Base-by-base conservation (phyloP, 2,888 invertebrate species). In the Galerucella nymphaeae region DNA sequence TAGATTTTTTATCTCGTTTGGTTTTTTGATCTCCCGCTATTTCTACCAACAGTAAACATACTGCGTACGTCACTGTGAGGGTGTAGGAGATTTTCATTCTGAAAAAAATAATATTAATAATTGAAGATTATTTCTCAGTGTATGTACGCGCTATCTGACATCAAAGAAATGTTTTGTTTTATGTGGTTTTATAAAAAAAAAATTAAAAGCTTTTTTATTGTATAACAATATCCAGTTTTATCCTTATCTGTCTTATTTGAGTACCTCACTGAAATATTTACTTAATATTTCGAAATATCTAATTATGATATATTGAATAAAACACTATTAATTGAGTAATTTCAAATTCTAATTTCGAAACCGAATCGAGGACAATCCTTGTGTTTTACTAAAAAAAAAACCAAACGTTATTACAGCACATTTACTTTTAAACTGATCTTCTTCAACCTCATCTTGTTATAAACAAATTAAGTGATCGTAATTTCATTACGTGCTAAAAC, bases 1-100 rank as follows among this genome's bases (percentile, higher is more conserved):
- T 70, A 61, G 50, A 30, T 65, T 71, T 70, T 66, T 66, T 65
- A 30, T 66, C 58, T n/a, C 63, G 63, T 62, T 67, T 72, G 8
- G 48, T 48, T 41, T 58, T 72, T 74, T 72, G 70, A 55, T 73
- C 73, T 50, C 71, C 76, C 48, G 55, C 53, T 69, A 71, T 63
- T 50, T 62, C 53, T 64, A 58, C 66, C 13, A 48, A 59, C 38
- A 76, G 58, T n/a, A 74, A 30, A 65, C 72, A 70, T 70, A 73
- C 67, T 61, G 72, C 58, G 30, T 72, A 41, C 30, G 65, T 57
- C 42, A 65, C 70, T 65, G 74, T 69, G 53, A 74, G 41, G 9
- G 50, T 61, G 62, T 67, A 57, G 57, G 64, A 68, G 41, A 72
- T 59, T 67, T 74, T 76, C 76, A 76, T 76, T 71, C 76, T 76